Base-by-base conservation (phyloP, 1,140 invertebrate species). In the Acyrthosiphon pisum region DNA sequence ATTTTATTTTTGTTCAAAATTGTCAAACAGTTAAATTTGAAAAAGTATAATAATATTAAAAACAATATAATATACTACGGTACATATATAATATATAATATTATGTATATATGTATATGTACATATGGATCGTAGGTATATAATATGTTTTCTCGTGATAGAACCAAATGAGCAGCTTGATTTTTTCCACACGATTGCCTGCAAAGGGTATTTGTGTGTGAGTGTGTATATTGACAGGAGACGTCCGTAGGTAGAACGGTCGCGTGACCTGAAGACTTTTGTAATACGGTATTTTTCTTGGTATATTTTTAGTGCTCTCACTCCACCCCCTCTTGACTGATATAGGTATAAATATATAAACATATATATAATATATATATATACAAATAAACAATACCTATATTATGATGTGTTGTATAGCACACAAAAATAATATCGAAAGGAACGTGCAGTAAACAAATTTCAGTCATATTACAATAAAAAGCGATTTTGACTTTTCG, bases 211-310 rank as follows among this genome's bases (percentile, higher is more conserved):
- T 76, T 53, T 50, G 46, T 48, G 30, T 50, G 46, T 50, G 48
- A 76, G n/a, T 11, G 46, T 35, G 46, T 84, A 56, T 84, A 56
- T 84, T n/a, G 81, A 86, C 81, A 86, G 91, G 91, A 93, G 91
- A 93, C 91, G 91, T 84, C 91, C n/a, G 91, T 93, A 90, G 91
- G 91, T 93, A 93, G 91, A 93, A 93, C 91, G 91, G 81, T 93
- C 81, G 91, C 91, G 91, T 93, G 91, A 93, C 91, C 89, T 6
- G 41, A 44, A 90, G 89, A 90, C 89, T 90, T 90, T 90, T 90
- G 56, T 89, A 89, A 68, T 68, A 90, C 41, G 37, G 53, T 68
- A 68, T 90, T 90, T 90, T 90, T 90, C 89, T 90, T 68, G 35
- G 4, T 26, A 44, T 68, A 68, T 90, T 90, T 60, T 68, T 68